Percentiles rank a stretch among this genome's conserved stretches.
These are phyloP conservation scores for Nemapogon koenigi DNA, from an alignment of 2,888 invertebrate species.

Conservation along the genomic window DNA sequence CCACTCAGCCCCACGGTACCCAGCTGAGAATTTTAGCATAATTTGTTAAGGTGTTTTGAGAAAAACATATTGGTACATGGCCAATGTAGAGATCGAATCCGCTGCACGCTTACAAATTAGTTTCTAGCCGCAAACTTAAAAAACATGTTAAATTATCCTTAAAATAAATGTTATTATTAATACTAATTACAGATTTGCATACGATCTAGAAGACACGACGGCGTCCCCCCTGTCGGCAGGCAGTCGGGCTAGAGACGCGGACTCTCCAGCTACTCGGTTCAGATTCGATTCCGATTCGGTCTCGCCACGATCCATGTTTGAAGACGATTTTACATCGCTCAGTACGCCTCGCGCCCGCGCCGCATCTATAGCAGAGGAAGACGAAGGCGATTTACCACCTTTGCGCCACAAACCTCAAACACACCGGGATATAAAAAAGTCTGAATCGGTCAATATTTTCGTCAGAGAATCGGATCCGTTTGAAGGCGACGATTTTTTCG, in stretches of 20 bases:
- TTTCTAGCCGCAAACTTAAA: too few relatives aligned
- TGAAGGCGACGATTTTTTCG: constrained; percentile 88
- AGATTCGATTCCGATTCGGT: constrained; percentile 53
- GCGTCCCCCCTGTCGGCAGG: constrained; percentile 41
- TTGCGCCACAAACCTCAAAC: constrained; percentile 36
- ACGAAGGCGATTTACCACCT: constrained; percentile 45
- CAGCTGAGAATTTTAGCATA: too few relatives aligned
- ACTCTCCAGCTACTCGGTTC: constrained; percentile 40
- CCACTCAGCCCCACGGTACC: too few relatives aligned
- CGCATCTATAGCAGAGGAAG: constrained; percentile 55
- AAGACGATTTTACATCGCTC: constrained; percentile 71
- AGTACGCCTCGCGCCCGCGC: constrained; percentile 42
- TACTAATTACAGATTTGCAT: constrained; percentile 32
- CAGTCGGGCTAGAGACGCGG: constrained; percentile 36
- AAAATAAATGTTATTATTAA: constrained; percentile 7
- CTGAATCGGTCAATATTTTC: constrained; percentile 90
- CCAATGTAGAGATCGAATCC: too few relatives aligned
- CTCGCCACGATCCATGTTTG: constrained; percentile 57
- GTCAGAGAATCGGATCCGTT: constrained; percentile 87
- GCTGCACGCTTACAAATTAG: too few relatives aligned
- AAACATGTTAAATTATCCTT: too few relatives aligned
- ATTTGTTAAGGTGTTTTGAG: too few relatives aligned
- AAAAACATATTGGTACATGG: too few relatives aligned
- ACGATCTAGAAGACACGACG: constrained; percentile 42
- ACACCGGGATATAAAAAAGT: constrained; percentile 79